Evolutionary conservation across 1,140 invertebrate species (phyloP), one percentile per base, ranked within the genome.

Genomic region (Leptinotarsa defecta): DNA sequence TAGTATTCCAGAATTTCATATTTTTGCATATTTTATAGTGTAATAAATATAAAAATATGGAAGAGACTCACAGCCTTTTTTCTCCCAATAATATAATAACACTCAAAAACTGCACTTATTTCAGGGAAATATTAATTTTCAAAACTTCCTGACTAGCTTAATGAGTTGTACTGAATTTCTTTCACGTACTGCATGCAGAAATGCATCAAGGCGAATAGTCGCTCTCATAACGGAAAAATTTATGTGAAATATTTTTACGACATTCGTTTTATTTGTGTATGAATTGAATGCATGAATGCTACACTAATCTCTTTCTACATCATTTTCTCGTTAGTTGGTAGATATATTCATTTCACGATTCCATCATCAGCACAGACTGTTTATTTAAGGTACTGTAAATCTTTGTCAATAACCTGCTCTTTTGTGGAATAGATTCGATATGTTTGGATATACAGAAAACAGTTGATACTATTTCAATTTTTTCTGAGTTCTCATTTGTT

Each of bases 361-460:
- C 34, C 67, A 68, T 43, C 67, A 68, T 68, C 67, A 68, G 67
- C 67, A 68, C 67, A 68, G 67, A 68, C 67, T 68, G 24, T 68
- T 57, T 19, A 57, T 57, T 57, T 34, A 68, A 68, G 67, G 67
- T 68, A 68, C 43, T 68, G 67, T 68, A 68, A 27, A 8, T 48
- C 19, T 68, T 49, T 68, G 22, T 27, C 68, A 11, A 43, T 43
- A 43, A 11, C 17, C 15, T 57, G 15, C 52, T 24, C 11, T 22
- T 19, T 65, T 20, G 20, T 65, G 27, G 20, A 65, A 65, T 22
- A 65, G 22, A 65, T n/a, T 15, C 1, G 27, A 65, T 0, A 24
- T 57, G 52, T 57, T 17, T 19, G 52, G 15, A 15, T 57, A 15
- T 8, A n/a, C 15, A 57, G 1, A 57, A 57, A 17, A 57, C 15